These are phyloP conservation scores for Adelges cooleyi DNA, from an alignment of 1,140 invertebrate species.

Conservation along the genomic window DNA sequence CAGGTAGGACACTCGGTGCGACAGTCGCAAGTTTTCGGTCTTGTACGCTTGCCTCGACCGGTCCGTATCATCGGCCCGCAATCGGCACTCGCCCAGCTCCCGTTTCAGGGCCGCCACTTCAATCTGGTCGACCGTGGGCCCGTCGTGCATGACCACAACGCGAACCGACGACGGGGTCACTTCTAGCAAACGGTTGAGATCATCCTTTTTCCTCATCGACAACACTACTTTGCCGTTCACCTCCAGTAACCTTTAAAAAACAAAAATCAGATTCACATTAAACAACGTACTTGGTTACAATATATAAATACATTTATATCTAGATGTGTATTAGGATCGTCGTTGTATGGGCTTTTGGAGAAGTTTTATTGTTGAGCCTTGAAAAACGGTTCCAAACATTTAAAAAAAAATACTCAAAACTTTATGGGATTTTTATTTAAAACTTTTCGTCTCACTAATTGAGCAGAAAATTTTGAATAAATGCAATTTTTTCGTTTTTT, in stretches of 20 bases:
- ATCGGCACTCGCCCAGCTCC: constrained; percentile 44
- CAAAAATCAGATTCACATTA: too few species aligned
- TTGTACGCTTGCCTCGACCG: constrained; percentile 48
- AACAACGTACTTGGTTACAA: too few species aligned
- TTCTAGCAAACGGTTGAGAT: constrained; percentile 51
- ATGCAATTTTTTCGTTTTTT: too few species aligned
- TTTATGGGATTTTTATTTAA: too few species aligned
- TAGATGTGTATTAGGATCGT: too few species aligned
- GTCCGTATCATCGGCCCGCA: constrained; percentile 49
- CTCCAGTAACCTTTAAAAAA: constrained; percentile 55
- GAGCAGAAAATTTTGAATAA: too few species aligned
- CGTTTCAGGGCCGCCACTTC: constrained; percentile 36
- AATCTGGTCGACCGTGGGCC: constrained; percentile 32
- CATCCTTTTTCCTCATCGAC: constrained; percentile 50
- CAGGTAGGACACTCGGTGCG: constrained; percentile 75
- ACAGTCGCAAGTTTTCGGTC: constrained; percentile 68
- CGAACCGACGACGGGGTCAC: constrained; percentile 37
- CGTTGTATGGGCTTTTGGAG: too few species aligned
- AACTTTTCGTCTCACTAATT: too few species aligned
- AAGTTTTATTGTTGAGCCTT: too few species aligned
- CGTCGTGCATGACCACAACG: constrained; percentile 48
- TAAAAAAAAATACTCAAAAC: too few species aligned
- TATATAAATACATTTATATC: too few species aligned
- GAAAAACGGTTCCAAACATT: too few species aligned
- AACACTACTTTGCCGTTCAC: constrained; percentile 68